Base-by-base conservation (phyloP, 2,888 invertebrate genomes). In the Neria commutata region DNA sequence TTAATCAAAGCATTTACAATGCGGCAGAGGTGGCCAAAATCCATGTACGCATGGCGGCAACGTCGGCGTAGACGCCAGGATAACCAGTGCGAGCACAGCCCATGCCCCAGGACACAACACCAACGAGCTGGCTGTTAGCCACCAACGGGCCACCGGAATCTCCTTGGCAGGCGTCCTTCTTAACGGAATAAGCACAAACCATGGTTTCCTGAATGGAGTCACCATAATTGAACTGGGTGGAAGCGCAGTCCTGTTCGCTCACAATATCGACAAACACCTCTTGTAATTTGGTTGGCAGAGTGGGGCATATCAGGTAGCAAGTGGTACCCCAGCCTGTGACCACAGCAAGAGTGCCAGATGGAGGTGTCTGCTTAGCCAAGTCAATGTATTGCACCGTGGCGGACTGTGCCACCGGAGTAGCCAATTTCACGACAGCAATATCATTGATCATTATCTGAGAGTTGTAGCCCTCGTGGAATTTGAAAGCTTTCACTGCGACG, bases 361-460 rank as follows among this genome's bases (percentile, higher is more conserved):
- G 48, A 23, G 60, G 53, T 25, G 67, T 75, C 2, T 60, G 42
- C 0, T 56, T 54, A 1, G 57, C 51, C 50, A 64, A 3, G 14
- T 48, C 17, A 34, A 64, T 49, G 2, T 54, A 21, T 33, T 57
- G 48, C 5, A 64, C 57, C 37, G 51, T 29, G 17, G 26, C 23
- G 33, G 62, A 60, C 2, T 62, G 16, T 3, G 40, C 24, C n/a
- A 61, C 34, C 1, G 55, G 56, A 1, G 23, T 5, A 1, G 23
- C 56, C 11, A 65, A 17, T 2, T 59, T 10, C 14, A 63, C 16
- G 0, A 86, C 63, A 0, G 85, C 86, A 6, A 86, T 76, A 50
- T 87, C 87, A 58, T 80, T 83, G 61, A 86, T 85, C 78, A 83
- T 83, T 4, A 19, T 1, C 1, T 26, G 24, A n/a, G 68, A 14